Evolutionary conservation across 2,888 invertebrate species (phyloP), one percentile per base, ranked within the genome.

Genomic region (Mactromeris polynyma): DNA sequence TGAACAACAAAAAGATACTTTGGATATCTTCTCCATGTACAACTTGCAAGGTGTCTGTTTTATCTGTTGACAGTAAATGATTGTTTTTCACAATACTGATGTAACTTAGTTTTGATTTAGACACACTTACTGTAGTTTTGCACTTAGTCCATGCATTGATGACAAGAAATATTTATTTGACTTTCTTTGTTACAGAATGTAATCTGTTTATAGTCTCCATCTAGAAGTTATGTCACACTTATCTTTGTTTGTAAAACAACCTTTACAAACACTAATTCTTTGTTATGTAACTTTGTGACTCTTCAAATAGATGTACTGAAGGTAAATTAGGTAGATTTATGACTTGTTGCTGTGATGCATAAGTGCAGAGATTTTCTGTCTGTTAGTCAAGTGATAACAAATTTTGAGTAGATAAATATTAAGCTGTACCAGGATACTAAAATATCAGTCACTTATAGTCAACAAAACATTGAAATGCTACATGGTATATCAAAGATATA

Each of bases 321-420:
- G 51, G n/a, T 82, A 40, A 64, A 82, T 82, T 82, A 82, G 82
- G 17, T 26, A 40, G 64, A 82, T 82, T 64, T 64, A 82, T 54
- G 36, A 19, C 14, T 73, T 73, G 33, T 73, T 73, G 33, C 73
- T 73, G 19, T 17, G 36, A 73, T 73, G 73, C 36, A 26, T 73
- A 19, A 73, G 31, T 36, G 14, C 33, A 36, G 19, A 19, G 73
- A 73, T 73, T 36, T 73, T 21, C 26, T 26, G 73, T 33, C 19
- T 73, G 14, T 73, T 33, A 73, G 33, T 11, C 33, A 73, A 26
- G 73, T 73, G 73, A 73, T 73, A 73, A 73, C n/a, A 73, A 4
- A 17, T 19, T 73, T 64, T 64, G 26, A 64, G 6, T 26, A 7
- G 58, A 64, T 64, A 26, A 46, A 1, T 46, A 46, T 9, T n/a